Evolutionary conservation across 2,797 vertebrate genomes (phyloP).

Genomic region (Anguilla megastoma): DNA sequence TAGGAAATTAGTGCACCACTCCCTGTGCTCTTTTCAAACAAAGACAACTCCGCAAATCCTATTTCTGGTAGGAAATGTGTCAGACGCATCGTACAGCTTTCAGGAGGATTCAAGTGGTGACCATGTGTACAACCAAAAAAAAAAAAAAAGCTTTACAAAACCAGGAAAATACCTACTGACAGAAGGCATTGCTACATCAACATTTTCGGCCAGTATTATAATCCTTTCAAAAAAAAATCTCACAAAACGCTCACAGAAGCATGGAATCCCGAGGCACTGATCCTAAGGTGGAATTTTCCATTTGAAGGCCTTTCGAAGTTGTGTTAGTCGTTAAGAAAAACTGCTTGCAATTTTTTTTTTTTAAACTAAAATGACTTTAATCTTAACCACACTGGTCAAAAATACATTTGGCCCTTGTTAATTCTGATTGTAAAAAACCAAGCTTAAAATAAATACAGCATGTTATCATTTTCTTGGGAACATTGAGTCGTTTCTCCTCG

Average conservation of each 20-base stretch:
- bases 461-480: neutral
- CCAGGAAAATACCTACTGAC: neutral
- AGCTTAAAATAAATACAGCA: neutral
- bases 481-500: slow-evolving; percentile 5
- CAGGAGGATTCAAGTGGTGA: neutral
- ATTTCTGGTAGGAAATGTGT: slow-evolving; percentile 15
- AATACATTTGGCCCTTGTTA: slow-evolving; percentile 12
- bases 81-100: neutral
- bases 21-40: neutral
- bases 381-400: neutral
- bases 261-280: neutral
- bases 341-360: neutral
- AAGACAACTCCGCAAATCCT: neutral
- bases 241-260: slow-evolving; percentile 12
- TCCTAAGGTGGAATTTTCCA: slow-evolving; percentile 10
- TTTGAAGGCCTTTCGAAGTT: neutral
- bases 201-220: neutral
- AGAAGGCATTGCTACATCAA: neutral
- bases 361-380: neutral
- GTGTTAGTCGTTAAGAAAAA: slow-evolving; percentile 5
- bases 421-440: neutral
- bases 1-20: slow-evolving; percentile 11
- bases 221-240: neutral
- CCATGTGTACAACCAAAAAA: neutral
- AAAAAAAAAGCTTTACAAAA: neutral